phyloP scores from a whole-genome alignment of 2,888 invertebrate species.

The Eristalinus aeneus region DNA sequence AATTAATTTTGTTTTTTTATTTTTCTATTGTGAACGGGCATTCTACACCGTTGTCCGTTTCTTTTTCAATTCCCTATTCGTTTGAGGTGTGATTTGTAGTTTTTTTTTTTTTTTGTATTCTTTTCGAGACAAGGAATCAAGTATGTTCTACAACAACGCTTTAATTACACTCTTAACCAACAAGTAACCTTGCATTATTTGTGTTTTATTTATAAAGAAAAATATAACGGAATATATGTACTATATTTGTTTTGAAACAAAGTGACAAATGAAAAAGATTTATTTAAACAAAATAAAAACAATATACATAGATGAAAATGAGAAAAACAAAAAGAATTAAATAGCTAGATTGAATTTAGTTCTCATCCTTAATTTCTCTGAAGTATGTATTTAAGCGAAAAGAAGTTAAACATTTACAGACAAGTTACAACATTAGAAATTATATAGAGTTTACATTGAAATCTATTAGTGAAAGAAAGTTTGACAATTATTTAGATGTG shows the following conservation, averaged over 20 bases:
- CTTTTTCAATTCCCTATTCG: neutral
- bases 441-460: slow-evolving; percentile 8
- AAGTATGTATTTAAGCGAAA: slow-evolving; percentile 23
- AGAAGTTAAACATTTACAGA: slow-evolving; percentile 25
- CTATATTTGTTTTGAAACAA: slow-evolving; percentile 22
- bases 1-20: slow-evolving; percentile 13
- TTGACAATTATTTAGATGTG: slow-evolving; percentile 28
- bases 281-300: slow-evolving; percentile 39
- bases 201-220: slow-evolving; percentile 9
- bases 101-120: slow-evolving; percentile 5
- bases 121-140: neutral
- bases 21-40: neutral
- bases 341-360: slow-evolving; percentile 54
- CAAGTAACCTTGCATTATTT: neutral
- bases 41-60: neutral
- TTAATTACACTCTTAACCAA: slow-evolving; percentile 45
- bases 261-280: slow-evolving; percentile 3
- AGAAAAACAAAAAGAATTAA: too few species aligned
- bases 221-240: slow-evolving; percentile 3
- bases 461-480: neutral
- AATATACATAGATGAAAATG: too few species aligned
- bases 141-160: slow-evolving; percentile 28
- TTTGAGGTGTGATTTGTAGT: slow-evolving; percentile 3
- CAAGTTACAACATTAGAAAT: slow-evolving; percentile 26
- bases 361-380: slow-evolving; percentile 11